A percentile compares a stretch with the other conserved stretches of the same genome.
These are phyloP conservation scores for Centruroides sculpturatus DNA, from an alignment of 1,140 invertebrate species.

Conservation along the genomic window DNA sequence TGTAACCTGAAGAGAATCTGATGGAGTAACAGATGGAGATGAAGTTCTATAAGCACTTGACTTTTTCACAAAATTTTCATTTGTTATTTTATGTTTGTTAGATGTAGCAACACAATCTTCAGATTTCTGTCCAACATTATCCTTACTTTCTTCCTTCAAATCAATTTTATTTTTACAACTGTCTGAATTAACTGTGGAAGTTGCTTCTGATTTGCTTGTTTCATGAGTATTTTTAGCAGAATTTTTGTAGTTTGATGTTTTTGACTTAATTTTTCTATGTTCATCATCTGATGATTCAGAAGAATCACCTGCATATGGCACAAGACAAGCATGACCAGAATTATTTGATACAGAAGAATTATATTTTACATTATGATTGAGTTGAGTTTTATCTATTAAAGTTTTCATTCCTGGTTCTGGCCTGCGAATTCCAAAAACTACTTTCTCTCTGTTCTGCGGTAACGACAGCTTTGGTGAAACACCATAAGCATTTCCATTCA, in stretches of 20 bases:
- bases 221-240: too few relatives aligned
- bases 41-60: not conserved
- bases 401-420: not conserved
- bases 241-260: not conserved
- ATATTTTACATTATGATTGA: not conserved
- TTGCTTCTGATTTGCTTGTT: too few relatives aligned
- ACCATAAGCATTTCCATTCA: not conserved
- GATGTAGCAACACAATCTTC: not conserved
- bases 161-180: not conserved
- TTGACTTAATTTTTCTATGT: constrained; percentile 12
- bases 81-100: not conserved
- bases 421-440: not conserved
- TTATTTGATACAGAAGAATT: not conserved
- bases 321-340: constrained; percentile 12
- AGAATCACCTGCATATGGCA: constrained; percentile 28
- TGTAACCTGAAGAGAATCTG: not conserved
- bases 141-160: not conserved
- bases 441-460: not conserved
- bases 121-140: too few relatives aligned
- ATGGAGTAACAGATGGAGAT: not conserved
- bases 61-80: not conserved
- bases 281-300: constrained; percentile 25
- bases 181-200: too few relatives aligned
- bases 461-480: not conserved
- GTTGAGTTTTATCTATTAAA: not conserved